These are phyloP conservation scores for Megalurothrips usitatus DNA, from an alignment of 2,888 invertebrate species.

Conservation along the genomic window DNA sequence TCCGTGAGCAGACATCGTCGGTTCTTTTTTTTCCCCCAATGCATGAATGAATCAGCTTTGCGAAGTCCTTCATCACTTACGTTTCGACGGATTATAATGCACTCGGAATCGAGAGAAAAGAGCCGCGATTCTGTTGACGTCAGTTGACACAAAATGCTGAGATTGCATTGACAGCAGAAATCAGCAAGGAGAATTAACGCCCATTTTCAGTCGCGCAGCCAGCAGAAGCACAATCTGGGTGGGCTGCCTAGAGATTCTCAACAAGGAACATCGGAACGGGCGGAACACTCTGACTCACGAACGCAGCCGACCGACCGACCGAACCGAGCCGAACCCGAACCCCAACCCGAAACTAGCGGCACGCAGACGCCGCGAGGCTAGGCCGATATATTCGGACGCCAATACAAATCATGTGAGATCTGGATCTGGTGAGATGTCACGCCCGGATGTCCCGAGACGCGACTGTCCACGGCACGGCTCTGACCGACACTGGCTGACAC, in stretches of 20 bases:
- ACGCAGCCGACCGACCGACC: neutral
- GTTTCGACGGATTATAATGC: neutral
- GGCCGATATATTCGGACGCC: too few species aligned
- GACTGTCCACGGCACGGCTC: too few species aligned
- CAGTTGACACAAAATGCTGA: too few species aligned
- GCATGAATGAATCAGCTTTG: slow-evolving; percentile 7
- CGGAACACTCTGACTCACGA: neutral
- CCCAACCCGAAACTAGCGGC: too few species aligned
- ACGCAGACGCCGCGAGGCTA: too few species aligned
- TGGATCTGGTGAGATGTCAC: too few species aligned
- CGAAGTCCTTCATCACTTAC: slow-evolving; percentile 11
- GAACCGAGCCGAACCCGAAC: neutral
- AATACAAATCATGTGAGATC: too few species aligned
- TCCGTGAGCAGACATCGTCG: neutral
- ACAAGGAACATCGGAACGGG: neutral
- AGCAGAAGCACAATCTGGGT: slow-evolving; percentile 19
- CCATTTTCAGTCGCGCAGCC: neutral
- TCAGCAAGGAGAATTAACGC: neutral
- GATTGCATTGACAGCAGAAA: neutral
- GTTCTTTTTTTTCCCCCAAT: neutral
- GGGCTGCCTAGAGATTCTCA: slow-evolving; percentile 15
- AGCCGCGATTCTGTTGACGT: too few species aligned
- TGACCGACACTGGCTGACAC: too few species aligned
- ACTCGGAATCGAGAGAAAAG: too few species aligned
- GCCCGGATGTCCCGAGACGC: too few species aligned